Base-by-base conservation (phyloP, 2,797 vertebrate genomes). In the Onychomys arenicola region DNA sequence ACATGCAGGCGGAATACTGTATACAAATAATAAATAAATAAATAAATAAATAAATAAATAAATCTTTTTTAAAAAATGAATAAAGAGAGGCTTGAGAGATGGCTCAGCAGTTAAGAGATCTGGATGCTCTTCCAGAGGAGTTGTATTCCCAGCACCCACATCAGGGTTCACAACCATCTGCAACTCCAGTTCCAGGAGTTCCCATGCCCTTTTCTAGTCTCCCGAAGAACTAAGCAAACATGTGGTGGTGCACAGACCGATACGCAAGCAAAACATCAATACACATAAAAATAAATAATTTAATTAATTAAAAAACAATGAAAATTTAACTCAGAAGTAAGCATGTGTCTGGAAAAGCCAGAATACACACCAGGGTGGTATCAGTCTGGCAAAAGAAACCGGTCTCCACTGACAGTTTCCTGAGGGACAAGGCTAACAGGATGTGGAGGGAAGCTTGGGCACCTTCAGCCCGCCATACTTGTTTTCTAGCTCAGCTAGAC, bases 311-410 rank as follows among this genome's bases (percentile, higher is more conserved):
- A 83, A 49, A 85, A 85, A 34, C 17, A 69, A 89, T 37, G 83
- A 25, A 43, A 76, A 91, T 6, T 84, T 86, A 85, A 67, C 25
- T 59, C 77, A 2, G 0, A 92, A 63, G 65, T 25, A 25, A 61
- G 92, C 29, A 46, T 17, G 65, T 76, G 40, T 76, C 83, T 82
- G 4, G n/a, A 43, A 96, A 94, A 89, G 82, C n/a, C 91, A 93
- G 71, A 93, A 65, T 40, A 9, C n/a, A 93, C 43, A 83, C 16
- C 25, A 69, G 7, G 14, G 25, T 6, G n/a, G n/a, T 69, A 16
- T 91, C 63, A 37, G 7, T 80, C 59, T 85, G 23, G 29, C 32
- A 75, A 5, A 37, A 97, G 80, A 57, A 89, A 67, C 57, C 32
- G 43, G 23, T 85, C 65, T 49, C 71, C 2, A n/a, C 3, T 55